phyloP scores from a whole-genome alignment of 2,888 invertebrate species.

The Anodontia alba region DNA sequence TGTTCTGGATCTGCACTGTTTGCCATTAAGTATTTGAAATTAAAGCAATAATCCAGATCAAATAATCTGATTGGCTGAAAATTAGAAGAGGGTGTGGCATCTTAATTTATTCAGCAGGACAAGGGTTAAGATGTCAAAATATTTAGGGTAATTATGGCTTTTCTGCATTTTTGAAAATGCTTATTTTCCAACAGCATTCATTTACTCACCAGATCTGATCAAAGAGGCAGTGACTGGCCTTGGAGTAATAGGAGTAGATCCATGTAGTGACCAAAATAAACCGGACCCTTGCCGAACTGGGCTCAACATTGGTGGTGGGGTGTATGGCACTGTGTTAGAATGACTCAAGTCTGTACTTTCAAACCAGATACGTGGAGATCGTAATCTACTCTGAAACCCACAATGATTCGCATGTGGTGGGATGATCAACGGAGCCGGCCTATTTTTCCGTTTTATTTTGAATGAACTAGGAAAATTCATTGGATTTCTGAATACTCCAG shows the following conservation, averaged over 20 bases:
- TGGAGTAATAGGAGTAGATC: constrained; percentile 74
- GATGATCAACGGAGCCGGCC: constrained; percentile 85
- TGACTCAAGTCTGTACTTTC: constrained; percentile 70
- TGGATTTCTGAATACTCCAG: constrained; percentile 92
- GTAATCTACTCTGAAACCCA: constrained; percentile 86
- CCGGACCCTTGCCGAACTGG: constrained; percentile 96
- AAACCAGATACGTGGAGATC: constrained; percentile 84
- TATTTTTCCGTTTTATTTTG: constrained; percentile 82
- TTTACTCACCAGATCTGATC: constrained; percentile 67
- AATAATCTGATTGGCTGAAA: no score
- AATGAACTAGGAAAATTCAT: constrained; percentile 87
- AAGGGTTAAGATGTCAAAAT: no score
- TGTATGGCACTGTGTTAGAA: constrained; percentile 89
- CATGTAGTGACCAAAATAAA: constrained; percentile 88
- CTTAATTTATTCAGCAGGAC: no score
- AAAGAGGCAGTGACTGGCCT: constrained; percentile 61
- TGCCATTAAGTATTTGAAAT: no score
- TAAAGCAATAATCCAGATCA: no score
- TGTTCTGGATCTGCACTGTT: no score
- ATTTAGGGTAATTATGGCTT: no score
- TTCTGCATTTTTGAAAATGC: no score
- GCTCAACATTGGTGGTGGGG: constrained; percentile 97
- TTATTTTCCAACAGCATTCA: no score
- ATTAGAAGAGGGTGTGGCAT: no score
- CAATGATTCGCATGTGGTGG: constrained; percentile 85